Evolutionary conservation across 1,140 invertebrate species (phyloP), one percentile per base, ranked within the genome.

Genomic region (Zaprionus africanus): DNA sequence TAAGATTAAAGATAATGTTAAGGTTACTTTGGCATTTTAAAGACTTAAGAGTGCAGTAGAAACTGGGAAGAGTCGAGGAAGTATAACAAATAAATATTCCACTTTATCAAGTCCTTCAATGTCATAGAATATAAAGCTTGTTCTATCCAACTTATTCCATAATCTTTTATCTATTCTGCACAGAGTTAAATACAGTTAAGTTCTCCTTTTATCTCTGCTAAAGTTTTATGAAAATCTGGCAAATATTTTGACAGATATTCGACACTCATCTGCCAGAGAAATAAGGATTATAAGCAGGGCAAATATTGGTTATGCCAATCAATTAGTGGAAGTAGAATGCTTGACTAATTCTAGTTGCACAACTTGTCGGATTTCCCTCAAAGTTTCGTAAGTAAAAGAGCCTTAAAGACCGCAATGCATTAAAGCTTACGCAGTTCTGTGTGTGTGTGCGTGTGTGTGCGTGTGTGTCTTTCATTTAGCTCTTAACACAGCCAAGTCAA

Each of bases 401-500:
- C 38, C 38, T 71, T 64, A 65, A 71, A 71, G 61, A 41, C 22
- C 13, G 36, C 24, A 22, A 4, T 49, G 53, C 41, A 71, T 38
- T 71, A 66, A 72, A 66, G 62, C 51, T 59, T 49, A 13, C n/a
- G 5, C 36, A 70, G 36, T 56, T 62, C n/a, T 51, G 24, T 57
- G 38, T 15, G 53, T 66, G 43, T 41, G 24, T 38, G 36, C 19
- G 26, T 15, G 15, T 11, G n/a, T 49, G 51, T 74, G 65, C 26
- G 58, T 74, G 58, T 57, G 15, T 75, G 56, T 82, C 64, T 80
- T 66, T 77, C 79, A 65, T 83, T 72, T 69, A 62, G 82, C 78
- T 63, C 54, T 46, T 56, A 69, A 41, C 68, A 61, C 51, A 67
- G 60, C 49, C 69, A 68, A 88, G 84, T 87, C 84, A 88, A 87